Base-by-base conservation (phyloP, 2,888 invertebrate genomes). In the Drosophila histrio region DNA sequence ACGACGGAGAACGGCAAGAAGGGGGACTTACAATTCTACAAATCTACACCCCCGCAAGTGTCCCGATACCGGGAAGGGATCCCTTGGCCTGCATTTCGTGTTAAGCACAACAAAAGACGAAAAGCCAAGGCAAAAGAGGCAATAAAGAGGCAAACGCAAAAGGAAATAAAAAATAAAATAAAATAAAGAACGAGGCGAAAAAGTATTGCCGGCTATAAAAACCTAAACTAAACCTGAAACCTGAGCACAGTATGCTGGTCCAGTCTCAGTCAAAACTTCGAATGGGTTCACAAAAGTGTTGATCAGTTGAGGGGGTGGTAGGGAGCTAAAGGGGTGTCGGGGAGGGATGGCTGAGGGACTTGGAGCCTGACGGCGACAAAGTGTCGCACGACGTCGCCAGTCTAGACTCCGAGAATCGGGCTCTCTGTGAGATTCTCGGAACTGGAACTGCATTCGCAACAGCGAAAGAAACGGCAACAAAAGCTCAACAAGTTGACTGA, bases 221-320 rank as follows among this genome's bases (percentile, higher is more conserved):
- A 78, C 58, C 63, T 77, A 84, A 87, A 30, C 44, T 21, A 53
- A 53, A 88, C 84, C 85, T 85, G 85, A 87, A 85, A 85, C 85
- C 67, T 86, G 87, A 85, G 81, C 75, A 57, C 64, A 54, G 44
- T 79, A 85, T 87, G 88, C 85, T 79, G 85, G 87, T 85, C 56
- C 61, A 64, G 50, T 59, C 49, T 19, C 41, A 19, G 32, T 74
- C 62, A 26, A 75, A 72, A 61, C 63, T 71, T 36, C 60, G 30
- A 74, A 60, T 72, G 63, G 57, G 69, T 52, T 70, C 70, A 60
- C 54, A 76, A 69, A 80, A 72, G 77, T 60, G 58, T 64, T 62
- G 63, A 70, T 72, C 67, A 62, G 54, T 19, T 30, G 13, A 36
- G 17, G 30, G 50, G 21, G 13, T 7, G 11, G 17, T 5, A 34